Conservation (phyloP, 2,113 vertebrate genomes). For the Atractosteus spatula region DNA sequence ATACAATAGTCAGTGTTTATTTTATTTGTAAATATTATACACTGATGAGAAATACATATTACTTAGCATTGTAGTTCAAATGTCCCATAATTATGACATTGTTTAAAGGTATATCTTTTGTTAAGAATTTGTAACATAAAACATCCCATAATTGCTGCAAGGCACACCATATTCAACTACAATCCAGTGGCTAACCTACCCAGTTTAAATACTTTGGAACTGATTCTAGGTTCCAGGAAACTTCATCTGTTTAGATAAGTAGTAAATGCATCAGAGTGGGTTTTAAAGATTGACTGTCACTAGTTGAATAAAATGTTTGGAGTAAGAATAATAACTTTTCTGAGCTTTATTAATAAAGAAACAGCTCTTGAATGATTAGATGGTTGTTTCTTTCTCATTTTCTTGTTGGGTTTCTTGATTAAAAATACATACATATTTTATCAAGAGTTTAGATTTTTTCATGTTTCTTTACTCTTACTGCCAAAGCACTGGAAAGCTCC, state of each 20-base stretch:
- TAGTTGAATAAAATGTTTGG: background rate
- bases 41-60: no score
- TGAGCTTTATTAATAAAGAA: background rate
- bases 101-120: background rate
- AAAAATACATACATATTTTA: conserved; percentile 16
- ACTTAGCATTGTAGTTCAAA: no score
- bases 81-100: no score
- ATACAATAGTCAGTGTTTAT: no score
- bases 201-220: conserved; percentile 21
- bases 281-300: conserved; percentile 15
- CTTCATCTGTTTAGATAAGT: background rate
- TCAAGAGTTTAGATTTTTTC: conserved; percentile 25
- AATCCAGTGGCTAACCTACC: conserved; percentile 21
- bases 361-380: background rate
- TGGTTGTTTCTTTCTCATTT: background rate
- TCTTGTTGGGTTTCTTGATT: conserved; percentile 7
- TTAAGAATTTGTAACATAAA: background rate
- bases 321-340: background rate
- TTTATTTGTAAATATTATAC: no score
- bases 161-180: conserved; percentile 9
- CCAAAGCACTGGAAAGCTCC: conserved; percentile 32
- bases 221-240: conserved; percentile 7
- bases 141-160: conserved; percentile 2
- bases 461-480: conserved; percentile 29
- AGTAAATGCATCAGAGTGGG: background rate